Evolutionary conservation across 2,797 vertebrate genomes (phyloP).

Genomic region (Chrysolophus pictus): DNA sequence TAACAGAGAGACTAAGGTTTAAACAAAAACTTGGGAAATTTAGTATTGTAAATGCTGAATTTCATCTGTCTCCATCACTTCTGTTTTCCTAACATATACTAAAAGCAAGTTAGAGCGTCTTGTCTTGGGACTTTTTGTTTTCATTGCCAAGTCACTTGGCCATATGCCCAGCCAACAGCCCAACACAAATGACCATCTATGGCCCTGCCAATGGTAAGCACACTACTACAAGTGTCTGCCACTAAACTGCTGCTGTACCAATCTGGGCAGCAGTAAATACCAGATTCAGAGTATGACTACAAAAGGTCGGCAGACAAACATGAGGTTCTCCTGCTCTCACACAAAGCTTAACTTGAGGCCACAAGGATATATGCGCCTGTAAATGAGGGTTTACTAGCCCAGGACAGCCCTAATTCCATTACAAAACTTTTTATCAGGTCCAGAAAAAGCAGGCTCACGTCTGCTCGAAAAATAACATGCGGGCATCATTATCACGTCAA

Average conservation of each 20-base stretch:
- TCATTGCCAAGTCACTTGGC: constrained; percentile 22
- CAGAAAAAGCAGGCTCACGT: not conserved
- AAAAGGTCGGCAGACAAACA: not conserved
- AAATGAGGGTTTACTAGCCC: not conserved
- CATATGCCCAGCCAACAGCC: not conserved
- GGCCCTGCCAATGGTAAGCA: constrained; percentile 31
- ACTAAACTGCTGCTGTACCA: constrained; percentile 3
- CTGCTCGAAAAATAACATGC: not conserved
- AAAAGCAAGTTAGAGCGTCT: constrained; percentile 23
- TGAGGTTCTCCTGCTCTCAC: not conserved
- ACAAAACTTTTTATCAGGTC: not conserved
- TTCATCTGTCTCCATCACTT: not conserved
- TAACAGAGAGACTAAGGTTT: not conserved
- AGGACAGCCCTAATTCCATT: not conserved
- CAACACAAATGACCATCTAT: constrained; percentile 67
- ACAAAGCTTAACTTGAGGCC: not conserved
- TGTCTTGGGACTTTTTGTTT: constrained; percentile 40
- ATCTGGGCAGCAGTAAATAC: not conserved
- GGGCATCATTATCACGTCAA: not conserved
- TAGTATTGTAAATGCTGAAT: not conserved
- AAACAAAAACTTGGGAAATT: not conserved
- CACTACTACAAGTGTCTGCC: not conserved
- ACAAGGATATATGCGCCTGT: not conserved
- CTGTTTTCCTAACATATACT: constrained; percentile 46
- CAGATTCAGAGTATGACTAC: not conserved